A percentile compares a stretch with the other conserved stretches of the same genome.
Conservation (phyloP, 2,797 vertebrate genomes). For the Tiaroga cobitis region DNA sequence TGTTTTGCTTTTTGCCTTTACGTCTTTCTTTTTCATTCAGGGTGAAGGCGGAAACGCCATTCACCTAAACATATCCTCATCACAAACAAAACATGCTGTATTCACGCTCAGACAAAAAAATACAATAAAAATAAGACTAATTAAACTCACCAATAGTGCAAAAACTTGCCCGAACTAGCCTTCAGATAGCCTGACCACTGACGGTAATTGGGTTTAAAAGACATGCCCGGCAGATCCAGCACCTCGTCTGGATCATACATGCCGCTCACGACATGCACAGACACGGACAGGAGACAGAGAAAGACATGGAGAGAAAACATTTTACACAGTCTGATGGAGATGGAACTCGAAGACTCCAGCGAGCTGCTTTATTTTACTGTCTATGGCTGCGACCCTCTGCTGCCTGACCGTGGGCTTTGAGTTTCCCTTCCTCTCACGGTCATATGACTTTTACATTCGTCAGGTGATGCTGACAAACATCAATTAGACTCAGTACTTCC, state of each 20-base stretch:
- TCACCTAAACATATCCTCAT: background rate
- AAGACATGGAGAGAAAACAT: conserved; percentile 41
- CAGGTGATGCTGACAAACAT: conserved; percentile 4
- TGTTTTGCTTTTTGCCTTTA: background rate
- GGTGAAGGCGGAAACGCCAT: background rate
- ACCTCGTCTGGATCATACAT: conserved; percentile 76
- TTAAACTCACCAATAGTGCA: conserved; percentile 80
- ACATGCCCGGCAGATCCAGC: conserved; percentile 72
- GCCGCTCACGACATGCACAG: conserved; percentile 52
- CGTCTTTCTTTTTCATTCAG: background rate
- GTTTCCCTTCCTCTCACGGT: conserved; percentile 2
- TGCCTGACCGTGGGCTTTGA: background rate
- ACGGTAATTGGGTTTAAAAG: conserved; percentile 71
- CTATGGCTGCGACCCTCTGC: no score
- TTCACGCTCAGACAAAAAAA: background rate
- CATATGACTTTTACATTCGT: conserved; percentile 43
- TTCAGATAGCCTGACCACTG: conserved; percentile 82
- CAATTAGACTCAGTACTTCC: conserved; percentile 2
- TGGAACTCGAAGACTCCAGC: background rate
- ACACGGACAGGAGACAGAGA: conserved; percentile 52
- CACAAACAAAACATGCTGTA: background rate
- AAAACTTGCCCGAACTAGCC: conserved; percentile 70
- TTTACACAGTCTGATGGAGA: background rate
- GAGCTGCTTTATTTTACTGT: background rate
- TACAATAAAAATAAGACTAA: background rate